A percentile compares a stretch with the other conserved stretches of the same genome.
These are phyloP conservation scores for Chaenodraco wilsoni DNA, from an alignment of 2,797 vertebrate species.

Conservation along the genomic window DNA sequence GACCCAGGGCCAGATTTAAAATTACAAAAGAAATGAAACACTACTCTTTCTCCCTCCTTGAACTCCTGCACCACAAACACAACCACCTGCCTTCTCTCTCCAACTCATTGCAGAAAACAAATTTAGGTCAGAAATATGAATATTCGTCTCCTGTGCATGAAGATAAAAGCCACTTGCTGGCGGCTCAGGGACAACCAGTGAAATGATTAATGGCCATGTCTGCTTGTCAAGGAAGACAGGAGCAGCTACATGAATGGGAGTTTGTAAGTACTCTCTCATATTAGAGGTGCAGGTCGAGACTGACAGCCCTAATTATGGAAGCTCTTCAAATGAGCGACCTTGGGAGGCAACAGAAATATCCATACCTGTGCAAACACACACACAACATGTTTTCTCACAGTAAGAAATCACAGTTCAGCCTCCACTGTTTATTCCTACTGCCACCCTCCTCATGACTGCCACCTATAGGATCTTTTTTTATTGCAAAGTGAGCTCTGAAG, in stretches of 20 bases:
- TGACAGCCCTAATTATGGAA: conserved; percentile 67
- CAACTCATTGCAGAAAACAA: conserved; percentile 33
- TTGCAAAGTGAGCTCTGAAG: conserved; percentile 41
- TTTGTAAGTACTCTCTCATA: conserved; percentile 50
- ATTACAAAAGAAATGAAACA: conserved; percentile 12
- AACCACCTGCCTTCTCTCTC: conserved; percentile 4
- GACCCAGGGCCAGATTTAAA: conserved; percentile 31
- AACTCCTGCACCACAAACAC: conserved; percentile 8
- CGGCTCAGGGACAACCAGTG: conserved; percentile 67
- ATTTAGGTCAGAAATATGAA: conserved; percentile 62
- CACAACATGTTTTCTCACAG: conserved; percentile 37
- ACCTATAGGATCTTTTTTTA: conserved; percentile 56
- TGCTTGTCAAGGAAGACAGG: conserved; percentile 75
- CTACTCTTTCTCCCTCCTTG: conserved; percentile 3
- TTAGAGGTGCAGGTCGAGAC: conserved; percentile 52
- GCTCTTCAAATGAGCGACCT: conserved; percentile 72
- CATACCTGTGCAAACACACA: conserved; percentile 31
- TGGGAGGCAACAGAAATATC: conserved; percentile 48
- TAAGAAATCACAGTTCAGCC: conserved; percentile 44
- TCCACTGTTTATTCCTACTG: conserved; percentile 25
- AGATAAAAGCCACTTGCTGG: conserved; percentile 68
- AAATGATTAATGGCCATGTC: conserved; percentile 76
- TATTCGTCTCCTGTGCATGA: conserved; percentile 51
- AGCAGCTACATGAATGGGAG: conserved; percentile 68
- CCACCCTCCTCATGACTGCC: conserved; percentile 59